Evolutionary conservation across 2,888 invertebrate species (phyloP).

Genomic region (Ophion ventricosus): DNA sequence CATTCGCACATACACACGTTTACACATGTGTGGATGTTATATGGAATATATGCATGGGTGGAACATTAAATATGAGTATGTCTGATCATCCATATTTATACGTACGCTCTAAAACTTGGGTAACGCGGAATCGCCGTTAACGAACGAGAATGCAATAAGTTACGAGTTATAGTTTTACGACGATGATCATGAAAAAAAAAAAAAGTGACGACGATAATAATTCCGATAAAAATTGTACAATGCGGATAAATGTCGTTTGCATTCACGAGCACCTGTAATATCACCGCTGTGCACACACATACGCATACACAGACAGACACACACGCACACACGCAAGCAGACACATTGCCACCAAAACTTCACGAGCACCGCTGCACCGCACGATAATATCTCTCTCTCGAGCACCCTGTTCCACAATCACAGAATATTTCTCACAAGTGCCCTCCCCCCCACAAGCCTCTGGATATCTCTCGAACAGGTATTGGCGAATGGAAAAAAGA

Average conservation of each 20-base stretch:
- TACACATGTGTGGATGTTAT: too few species aligned
- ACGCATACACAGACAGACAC: conserved; percentile 42
- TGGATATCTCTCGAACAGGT: conserved; percentile 45
- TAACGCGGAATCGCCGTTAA: too few species aligned
- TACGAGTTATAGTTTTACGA: not conserved
- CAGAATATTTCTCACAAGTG: conserved; percentile 51
- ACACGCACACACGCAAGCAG: conserved; percentile 14
- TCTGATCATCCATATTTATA: too few species aligned
- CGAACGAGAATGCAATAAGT: not conserved
- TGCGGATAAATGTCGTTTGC: conserved; percentile 62
- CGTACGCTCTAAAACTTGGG: too few species aligned
- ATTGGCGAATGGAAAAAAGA: conserved; percentile 21
- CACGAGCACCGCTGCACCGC: conserved; percentile 59
- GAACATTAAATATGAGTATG: too few species aligned
- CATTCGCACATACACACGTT: too few species aligned
- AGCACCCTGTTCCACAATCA: conserved; percentile 57
- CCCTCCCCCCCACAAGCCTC: not conserved
- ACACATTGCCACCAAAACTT: conserved; percentile 8
- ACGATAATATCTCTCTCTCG: conserved; percentile 45
- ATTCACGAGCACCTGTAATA: conserved; percentile 61
- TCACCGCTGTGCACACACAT: conserved; percentile 59
- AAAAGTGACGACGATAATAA: not conserved
- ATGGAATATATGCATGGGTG: too few species aligned
- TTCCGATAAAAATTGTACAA: conserved; percentile 44
- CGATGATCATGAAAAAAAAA: too few species aligned